Conservation (phyloP, 2,113 vertebrate genomes). For the Pipra filicauda region DNA sequence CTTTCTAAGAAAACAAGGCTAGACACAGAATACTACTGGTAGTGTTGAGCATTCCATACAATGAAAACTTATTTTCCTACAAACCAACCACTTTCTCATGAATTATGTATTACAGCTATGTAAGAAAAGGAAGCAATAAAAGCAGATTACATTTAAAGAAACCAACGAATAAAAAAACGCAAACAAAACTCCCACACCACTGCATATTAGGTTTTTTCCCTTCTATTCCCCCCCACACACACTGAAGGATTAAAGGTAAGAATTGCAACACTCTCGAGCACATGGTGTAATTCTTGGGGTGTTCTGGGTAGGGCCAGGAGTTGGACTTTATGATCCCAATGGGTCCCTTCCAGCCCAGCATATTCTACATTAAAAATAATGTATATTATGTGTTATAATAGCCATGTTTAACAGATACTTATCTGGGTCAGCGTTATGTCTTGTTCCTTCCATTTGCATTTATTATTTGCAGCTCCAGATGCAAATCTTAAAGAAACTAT, state of each 20-base stretch:
- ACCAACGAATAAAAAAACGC: background rate
- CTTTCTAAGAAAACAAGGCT: background rate
- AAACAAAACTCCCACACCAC: background rate
- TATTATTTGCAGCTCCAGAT: background rate
- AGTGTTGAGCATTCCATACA: background rate
- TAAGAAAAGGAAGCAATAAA: background rate
- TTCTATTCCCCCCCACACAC: background rate
- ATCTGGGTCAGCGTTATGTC: background rate
- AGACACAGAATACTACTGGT: background rate
- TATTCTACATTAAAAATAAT: background rate
- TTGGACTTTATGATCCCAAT: background rate
- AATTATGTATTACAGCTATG: background rate
- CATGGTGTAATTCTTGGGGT: background rate
- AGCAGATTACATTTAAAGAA: background rate
- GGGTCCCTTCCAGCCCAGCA: background rate
- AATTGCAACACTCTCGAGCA: background rate
- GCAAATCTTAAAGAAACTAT: background rate
- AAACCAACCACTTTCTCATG: background rate
- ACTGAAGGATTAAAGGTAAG: background rate
- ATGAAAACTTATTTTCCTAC: background rate
- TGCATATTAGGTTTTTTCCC: background rate
- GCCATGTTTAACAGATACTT: background rate
- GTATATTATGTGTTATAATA: background rate
- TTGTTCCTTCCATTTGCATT: background rate
- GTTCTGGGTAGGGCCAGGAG: background rate